Base-by-base conservation (phyloP, 1,140 invertebrate species). In the Procambarus virginalis region DNA sequence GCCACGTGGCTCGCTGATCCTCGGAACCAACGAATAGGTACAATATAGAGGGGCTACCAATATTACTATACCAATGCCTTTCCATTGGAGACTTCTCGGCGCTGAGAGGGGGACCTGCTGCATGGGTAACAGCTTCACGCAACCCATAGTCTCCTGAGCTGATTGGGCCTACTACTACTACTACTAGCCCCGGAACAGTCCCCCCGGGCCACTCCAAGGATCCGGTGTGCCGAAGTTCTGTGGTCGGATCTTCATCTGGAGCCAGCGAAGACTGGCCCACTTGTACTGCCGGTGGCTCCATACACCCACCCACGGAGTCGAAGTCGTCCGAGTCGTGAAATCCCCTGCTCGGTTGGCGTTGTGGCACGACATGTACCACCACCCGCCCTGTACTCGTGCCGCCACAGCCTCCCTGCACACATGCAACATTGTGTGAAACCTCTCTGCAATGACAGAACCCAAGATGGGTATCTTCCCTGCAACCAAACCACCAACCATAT, bases 221-320 rank as follows among this genome's bases (percentile, higher is more conserved):
- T 68, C 79, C 2, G 78, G 58, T 20, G 48, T 46, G 8, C 87
- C 87, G 46, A 89, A 91, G 49, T 49, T 68, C 17, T 45, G 91
- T 49, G 91, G 91, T 75, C 93, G 91, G 10, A 94, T 93, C 90
- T 94, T 94, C 93, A 94, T 94, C 90, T 93, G 92, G 0, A 92
- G 92, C 45, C 20, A 60, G 6, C 81, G 49, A 2, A 89, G 81
- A 6, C 55, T 91, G 49, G 92, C 92, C 86, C 94, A 92, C 3
- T 94, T 94, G 85, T 94, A 94, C 91, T 93, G 93, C 48, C 93
- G 92, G 2, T 93, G 93, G 84, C 92, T 92, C 92, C 93, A 17
- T 93, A 91, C 86, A 93, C 93, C 94, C 94, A 94, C 87, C 87
- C 5, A 89, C 73, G 58, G 87, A 89, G 81, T 93, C 93, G 60